Percentiles rank a stretch among this genome's conserved stretches.
Conservation (phyloP, 2,797 vertebrate species). For the Sitta carolinensis region DNA sequence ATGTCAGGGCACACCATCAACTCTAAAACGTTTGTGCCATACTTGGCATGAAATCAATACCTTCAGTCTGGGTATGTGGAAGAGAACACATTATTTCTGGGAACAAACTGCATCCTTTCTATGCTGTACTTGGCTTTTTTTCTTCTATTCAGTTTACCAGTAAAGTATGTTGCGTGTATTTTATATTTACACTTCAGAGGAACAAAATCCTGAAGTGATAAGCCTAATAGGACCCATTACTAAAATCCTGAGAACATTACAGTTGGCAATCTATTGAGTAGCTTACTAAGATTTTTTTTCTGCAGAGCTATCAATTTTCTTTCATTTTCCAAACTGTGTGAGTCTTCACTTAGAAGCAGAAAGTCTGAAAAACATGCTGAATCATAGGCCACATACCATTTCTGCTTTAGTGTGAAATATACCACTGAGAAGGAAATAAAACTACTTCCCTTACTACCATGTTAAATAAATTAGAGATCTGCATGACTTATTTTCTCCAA, state of each 20-base stretch:
- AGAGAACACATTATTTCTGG: background rate
- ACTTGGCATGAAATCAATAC: background rate
- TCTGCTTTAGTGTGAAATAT: background rate
- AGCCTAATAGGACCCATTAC: background rate
- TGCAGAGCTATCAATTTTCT: background rate
- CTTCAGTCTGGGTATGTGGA: background rate
- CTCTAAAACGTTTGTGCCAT: background rate
- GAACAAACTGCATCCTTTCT: background rate
- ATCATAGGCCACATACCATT: background rate
- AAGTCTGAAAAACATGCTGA: background rate
- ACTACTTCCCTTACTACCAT: background rate
- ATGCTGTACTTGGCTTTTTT: background rate
- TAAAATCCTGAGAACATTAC: background rate
- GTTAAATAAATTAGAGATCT: background rate
- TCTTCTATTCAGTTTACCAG: background rate
- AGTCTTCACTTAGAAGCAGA: background rate
- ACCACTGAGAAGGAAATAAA: conserved; percentile 7
- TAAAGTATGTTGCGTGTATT: background rate
- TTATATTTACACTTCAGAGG: background rate
- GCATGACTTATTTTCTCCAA: background rate
- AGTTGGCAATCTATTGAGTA: background rate
- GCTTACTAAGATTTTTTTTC: background rate
- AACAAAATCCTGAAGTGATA: background rate
- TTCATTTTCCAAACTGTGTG: background rate
- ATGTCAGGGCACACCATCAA: background rate